Evolutionary conservation across 2,113 vertebrate genomes (phyloP), one percentile per base, ranked within the genome.

Genomic region (Corythaixoides concolor): DNA sequence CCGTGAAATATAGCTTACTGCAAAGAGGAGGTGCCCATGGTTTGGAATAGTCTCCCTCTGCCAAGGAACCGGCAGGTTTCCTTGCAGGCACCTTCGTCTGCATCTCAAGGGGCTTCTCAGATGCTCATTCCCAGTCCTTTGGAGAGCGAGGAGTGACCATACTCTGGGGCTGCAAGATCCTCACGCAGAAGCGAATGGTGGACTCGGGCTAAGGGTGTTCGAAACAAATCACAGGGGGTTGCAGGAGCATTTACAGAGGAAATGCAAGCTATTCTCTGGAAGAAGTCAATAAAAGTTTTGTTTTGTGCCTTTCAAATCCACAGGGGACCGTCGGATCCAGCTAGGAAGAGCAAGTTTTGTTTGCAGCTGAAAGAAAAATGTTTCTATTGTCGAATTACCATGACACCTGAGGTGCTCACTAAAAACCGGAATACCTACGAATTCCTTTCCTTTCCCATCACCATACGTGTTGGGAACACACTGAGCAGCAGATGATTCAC

Each of bases 211-310:
- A 52, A n/a, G 12, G 41, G 24, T 53, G 45, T 53, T 37, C 41
- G 56, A 49, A 49, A 81, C 83, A n/a, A 62, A 53, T 50, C 85
- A 37, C 28, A 73, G 11, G 10, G 32, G 28, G 8, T 15, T 77
- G 8, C 16, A 56, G 82, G 93, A 94, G 56, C 7, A 5, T 63
- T 94, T 75, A 82, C 14, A 75, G 73, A 90, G 53, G 66, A 89
- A 91, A 93, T 53, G 26, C 7, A 53, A 76, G 56, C 72, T 64
- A 35, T 89, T 91, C 50, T 86, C 74, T 26, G 11, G 33, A 59
- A 90, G 70, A 97, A 72, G 96, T 96, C 92, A 62, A 92, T 96
- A 52, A 12, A 89, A 86, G 49, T 95, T 96, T 91, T 77, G 85
- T 64, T 93, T 93, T 12, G 22, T 90, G 85, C 85, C 95, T 95